Percentiles rank a stretch among this genome's conserved stretches.
Evolutionary conservation across 2,888 invertebrate species (phyloP).

Genomic region (Dysmachus trigonus): DNA sequence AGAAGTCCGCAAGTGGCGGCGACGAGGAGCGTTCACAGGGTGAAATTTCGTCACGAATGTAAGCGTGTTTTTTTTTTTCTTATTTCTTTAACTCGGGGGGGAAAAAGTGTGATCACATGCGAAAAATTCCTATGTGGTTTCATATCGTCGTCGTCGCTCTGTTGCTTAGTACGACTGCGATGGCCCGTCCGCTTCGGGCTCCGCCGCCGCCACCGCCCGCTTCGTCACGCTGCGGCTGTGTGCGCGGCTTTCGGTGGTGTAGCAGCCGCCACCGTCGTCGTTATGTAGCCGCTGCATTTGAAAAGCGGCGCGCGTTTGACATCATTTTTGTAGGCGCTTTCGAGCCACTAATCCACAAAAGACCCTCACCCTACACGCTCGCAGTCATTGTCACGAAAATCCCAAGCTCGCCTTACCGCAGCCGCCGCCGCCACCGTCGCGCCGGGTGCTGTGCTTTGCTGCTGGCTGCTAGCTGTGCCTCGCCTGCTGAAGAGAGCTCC

Average conservation of each 20-base stretch:
- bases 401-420: not conserved
- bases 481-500: not conserved
- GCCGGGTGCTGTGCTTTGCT: too few relatives aligned
- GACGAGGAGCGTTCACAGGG: not conserved
- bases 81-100: not conserved
- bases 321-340: conserved; percentile 37
- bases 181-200: not conserved
- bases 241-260: not conserved
- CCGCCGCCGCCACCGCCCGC: not conserved
- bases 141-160: not conserved
- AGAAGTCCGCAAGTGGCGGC: not conserved
- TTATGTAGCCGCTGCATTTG: conserved; percentile 3
- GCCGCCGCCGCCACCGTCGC: too few relatives aligned
- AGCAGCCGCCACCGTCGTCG: not conserved
- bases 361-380: not conserved
- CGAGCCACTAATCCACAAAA: not conserved
- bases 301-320: conserved; percentile 42
- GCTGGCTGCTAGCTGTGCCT: too few relatives aligned
- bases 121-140: conserved; percentile 33
- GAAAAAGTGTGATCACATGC: conserved; percentile 25
- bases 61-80: not conserved
- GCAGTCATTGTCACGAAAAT: conserved; percentile 2
- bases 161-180: not conserved
- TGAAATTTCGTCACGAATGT: conserved; percentile 15
- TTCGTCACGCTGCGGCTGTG: not conserved